Base-by-base conservation (phyloP, 1,140 invertebrate species). In the Orussus abietinus region DNA sequence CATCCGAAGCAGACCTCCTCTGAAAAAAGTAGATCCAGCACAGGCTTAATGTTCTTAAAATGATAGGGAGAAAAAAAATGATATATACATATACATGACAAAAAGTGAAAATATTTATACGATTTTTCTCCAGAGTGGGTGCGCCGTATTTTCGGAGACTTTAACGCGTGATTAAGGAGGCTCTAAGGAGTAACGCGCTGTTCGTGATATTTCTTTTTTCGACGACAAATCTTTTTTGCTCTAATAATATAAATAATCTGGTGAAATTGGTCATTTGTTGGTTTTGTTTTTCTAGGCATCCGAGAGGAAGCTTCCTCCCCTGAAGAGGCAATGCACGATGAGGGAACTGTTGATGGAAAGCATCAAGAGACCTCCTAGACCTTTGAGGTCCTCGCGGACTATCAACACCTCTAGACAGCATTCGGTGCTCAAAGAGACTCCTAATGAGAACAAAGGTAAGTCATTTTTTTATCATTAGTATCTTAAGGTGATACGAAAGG, bases 1-100 rank as follows among this genome's bases (percentile, higher is more conserved):
- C 74, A 97, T 98, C 59, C 79, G 93, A 62, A 95, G 92, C 55
- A 79, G 93, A 63, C 94, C 94, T 18, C 91, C 92, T 45, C 79
- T 98, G 10, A 88, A 85, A 75, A 94, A 93, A 79, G 93, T 92
- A 74, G 51, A 14, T 15, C n/a, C 4, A 34, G 1, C 1, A 7
- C 31, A 13, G 12, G 13, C 9, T 32, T 10, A 13, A 32, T 14
- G 3, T n/a, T 32, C 17, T 10, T 13, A 32, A 9, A n/a, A 3
- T 32, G 3, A 12, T 10, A n/a, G 13, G 13, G 12, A 7, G 31
- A 32, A 12, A 11, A 10, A 14, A 34, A 7, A 11, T 28, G 12
- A 21, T 36, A 18, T 21, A 28, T n/a, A n/a, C n/a, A n/a, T n/a
- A n/a, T n/a, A n/a, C n/a, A n/a, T n/a, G n/a, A n/a, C n/a, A n/a